A percentile compares a stretch with the other conserved stretches of the same genome.
Evolutionary conservation across 2,113 vertebrate genomes (phyloP).

Genomic region (Struthidea cinerea): DNA sequence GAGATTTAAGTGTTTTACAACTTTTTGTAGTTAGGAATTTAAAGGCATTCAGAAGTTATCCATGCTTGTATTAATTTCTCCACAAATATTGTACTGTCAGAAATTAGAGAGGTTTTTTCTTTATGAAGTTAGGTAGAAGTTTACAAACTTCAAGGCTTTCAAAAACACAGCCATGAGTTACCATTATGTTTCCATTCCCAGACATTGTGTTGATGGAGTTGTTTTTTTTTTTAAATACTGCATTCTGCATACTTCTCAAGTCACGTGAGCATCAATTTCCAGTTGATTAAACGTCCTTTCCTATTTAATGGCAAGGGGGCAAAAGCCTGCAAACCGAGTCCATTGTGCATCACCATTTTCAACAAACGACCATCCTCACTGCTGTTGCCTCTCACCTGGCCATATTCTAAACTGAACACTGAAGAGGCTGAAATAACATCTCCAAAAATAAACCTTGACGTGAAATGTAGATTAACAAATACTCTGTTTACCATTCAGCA

Average conservation of each 20-base stretch:
- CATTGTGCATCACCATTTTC: neutral
- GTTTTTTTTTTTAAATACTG: neutral
- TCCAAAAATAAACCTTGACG: neutral
- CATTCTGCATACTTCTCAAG: neutral
- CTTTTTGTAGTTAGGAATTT: neutral
- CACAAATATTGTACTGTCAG: neutral
- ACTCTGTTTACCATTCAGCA: neutral
- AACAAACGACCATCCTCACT: neutral
- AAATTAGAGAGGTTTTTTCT: fast-evolving
- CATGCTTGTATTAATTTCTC: neutral
- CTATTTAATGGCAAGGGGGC: neutral
- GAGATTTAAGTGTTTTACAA: neutral
- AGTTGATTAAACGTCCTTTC: neutral
- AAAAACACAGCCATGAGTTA: neutral
- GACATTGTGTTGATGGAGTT: neutral
- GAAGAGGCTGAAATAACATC: neutral
- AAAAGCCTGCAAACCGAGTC: neutral
- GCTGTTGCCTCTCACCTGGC: neutral
- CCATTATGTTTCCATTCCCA: neutral
- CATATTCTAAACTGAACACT: neutral
- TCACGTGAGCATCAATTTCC: neutral
- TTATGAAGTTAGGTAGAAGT: neutral
- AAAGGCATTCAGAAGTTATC: neutral
- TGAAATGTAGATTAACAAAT: neutral
- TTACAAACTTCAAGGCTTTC: neutral